Percentiles rank a stretch among this genome's conserved stretches.
Conservation (phyloP, 2,113 vertebrate genomes). For the Myxocyprinus asiaticus region DNA sequence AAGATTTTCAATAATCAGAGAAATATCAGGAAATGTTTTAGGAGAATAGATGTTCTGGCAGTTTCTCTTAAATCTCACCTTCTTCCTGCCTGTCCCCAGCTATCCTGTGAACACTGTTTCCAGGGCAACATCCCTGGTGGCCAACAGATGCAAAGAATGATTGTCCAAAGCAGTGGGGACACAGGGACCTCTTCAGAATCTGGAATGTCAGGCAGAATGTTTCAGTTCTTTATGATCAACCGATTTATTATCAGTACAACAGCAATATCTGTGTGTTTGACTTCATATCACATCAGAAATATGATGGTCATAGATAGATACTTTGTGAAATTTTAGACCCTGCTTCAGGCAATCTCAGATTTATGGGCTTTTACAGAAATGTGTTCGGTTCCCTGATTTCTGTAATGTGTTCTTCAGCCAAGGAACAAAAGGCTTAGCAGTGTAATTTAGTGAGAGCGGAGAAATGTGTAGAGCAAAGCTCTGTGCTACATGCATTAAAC, state of each 20-base stretch:
- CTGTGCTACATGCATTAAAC: conserved; percentile 29
- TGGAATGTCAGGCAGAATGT: neutral
- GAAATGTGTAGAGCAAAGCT: neutral
- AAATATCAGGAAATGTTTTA: too few relatives aligned
- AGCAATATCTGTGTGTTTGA: neutral
- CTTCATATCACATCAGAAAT: neutral
- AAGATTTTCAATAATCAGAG: neutral
- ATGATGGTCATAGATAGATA: neutral
- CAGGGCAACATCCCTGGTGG: conserved; percentile 75
- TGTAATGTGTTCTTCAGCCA: neutral
- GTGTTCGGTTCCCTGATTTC: conserved; percentile 1
- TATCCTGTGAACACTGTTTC: conserved; percentile 70
- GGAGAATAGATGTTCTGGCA: neutral
- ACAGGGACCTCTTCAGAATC: conserved; percentile 18
- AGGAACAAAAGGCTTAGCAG: conserved; percentile 10
- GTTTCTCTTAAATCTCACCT: conserved; percentile 50
- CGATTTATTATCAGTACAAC: neutral
- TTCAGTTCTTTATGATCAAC: neutral
- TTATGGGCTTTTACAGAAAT: neutral
- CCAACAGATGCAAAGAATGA: conserved; percentile 65
- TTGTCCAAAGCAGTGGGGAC: conserved; percentile 53
- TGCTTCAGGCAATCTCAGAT: conserved; percentile 10
- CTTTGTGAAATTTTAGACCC: neutral
- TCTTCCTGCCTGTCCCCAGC: conserved; percentile 49
- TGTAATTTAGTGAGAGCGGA: conserved; percentile 3